Conservation (phyloP, 2,888 invertebrate species). For the Eledona agricola region DNA sequence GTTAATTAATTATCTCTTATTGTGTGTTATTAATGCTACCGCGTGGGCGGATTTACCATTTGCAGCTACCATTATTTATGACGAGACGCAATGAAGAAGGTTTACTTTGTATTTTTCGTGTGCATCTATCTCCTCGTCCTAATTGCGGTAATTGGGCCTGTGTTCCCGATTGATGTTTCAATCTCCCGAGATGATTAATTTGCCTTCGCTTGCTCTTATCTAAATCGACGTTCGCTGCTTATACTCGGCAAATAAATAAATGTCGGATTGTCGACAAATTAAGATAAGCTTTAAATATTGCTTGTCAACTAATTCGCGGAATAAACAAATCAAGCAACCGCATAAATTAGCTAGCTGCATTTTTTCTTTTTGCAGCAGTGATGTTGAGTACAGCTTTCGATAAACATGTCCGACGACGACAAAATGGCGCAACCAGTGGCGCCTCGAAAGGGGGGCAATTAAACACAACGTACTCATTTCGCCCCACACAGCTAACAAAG, state of each 20-base stretch:
- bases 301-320: conserved; percentile 47
- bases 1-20: conserved; percentile 56
- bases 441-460: no score
- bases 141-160: conserved; percentile 7
- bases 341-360: conserved; percentile 34
- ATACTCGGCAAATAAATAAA: conserved; percentile 45
- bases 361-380: conserved; percentile 12
- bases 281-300: conserved; percentile 54
- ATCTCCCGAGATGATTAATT: conserved; percentile 25
- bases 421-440: no score
- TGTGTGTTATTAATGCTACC: conserved; percentile 51
- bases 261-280: conserved; percentile 50
- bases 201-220: conserved; percentile 35
- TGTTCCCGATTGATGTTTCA: conserved; percentile 20
- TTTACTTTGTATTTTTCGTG: no score
- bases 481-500: no score
- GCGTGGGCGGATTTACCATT: conserved; percentile 57
- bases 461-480: no score
- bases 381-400: no score
- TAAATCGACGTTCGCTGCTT: conserved; percentile 43
- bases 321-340: conserved; percentile 42
- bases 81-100: no score
- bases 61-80: conserved; percentile 56
- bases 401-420: no score
- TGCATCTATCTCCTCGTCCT: conserved; percentile 3